Conservation (phyloP, 2,113 vertebrate species). For the Microcebus lehilahytsara region DNA sequence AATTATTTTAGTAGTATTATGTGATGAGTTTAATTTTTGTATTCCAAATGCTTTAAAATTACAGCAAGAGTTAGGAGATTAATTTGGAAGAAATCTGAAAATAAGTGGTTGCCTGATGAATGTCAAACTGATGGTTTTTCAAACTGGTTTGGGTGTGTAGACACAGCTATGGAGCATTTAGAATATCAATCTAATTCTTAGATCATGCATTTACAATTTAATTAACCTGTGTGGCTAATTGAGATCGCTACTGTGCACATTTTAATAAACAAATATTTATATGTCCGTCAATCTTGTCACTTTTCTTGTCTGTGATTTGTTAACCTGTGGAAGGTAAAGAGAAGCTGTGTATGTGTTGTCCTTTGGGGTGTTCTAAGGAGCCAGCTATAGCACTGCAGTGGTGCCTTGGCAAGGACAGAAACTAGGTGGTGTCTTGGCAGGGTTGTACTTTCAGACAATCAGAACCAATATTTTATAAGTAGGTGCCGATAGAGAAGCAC, state of each 20-base stretch:
- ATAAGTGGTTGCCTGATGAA: slow-evolving; percentile 7
- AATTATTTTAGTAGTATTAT: neutral
- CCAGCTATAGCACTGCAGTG: neutral
- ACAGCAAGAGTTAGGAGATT: neutral
- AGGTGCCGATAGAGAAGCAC: neutral
- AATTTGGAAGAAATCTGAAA: slow-evolving; percentile 48
- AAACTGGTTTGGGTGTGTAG: neutral
- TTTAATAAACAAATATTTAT: slow-evolving; percentile 63
- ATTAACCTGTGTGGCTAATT: slow-evolving; percentile 21
- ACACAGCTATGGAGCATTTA: neutral
- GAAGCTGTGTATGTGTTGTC: neutral
- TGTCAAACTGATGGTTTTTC: slow-evolving; percentile 44
- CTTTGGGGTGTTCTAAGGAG: neutral
- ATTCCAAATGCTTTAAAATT: neutral
- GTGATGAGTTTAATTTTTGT: neutral
- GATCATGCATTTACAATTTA: slow-evolving; percentile 13
- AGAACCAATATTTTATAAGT: neutral
- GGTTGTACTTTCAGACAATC: neutral
- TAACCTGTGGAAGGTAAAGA: neutral
- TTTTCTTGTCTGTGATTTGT: slow-evolving; percentile 47
- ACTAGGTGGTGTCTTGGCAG: neutral
- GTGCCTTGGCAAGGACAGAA: neutral
- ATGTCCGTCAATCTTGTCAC: neutral
- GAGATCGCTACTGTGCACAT: neutral
- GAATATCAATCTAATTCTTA: slow-evolving; percentile 31